A percentile compares a stretch with the other conserved stretches of the same genome.
phyloP scores from a whole-genome alignment of 2,113 vertebrate species.

The Pedetes capensis region DNA sequence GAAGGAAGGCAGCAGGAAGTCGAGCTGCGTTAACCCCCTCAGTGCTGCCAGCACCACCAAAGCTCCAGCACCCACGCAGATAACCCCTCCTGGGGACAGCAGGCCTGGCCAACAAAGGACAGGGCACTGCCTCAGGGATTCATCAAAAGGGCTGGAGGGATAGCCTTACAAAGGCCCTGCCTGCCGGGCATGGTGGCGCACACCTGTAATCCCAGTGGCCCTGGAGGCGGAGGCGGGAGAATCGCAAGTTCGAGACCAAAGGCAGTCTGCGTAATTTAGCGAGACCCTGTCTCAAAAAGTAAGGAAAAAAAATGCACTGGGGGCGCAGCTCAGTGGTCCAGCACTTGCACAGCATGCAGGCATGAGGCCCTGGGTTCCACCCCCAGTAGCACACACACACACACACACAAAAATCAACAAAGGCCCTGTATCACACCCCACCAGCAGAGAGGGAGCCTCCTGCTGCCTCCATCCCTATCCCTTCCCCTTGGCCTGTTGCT shows the following conservation, averaged over 20 bases:
- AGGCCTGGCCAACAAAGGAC: fast-evolving
- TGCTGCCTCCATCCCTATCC: fast-evolving
- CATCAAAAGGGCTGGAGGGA: neutral
- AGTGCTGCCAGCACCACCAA: neutral
- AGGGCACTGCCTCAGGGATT: neutral
- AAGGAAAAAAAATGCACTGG: no score
- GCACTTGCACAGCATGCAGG: no score
- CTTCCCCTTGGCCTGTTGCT: neutral
- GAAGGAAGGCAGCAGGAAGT: neutral
- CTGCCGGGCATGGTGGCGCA: no score
- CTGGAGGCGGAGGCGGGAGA: no score
- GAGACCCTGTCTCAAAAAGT: no score
- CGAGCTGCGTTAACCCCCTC: neutral
- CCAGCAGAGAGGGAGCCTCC: neutral
- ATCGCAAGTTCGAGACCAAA: no score
- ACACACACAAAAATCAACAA: no score
- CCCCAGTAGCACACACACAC: no score
- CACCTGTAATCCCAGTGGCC: no score
- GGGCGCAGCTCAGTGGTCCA: no score
- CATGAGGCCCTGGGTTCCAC: no score
- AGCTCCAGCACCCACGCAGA: neutral
- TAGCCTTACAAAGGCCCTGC: neutral
- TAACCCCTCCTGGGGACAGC: neutral
- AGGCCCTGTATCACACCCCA: neutral
- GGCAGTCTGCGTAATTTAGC: no score